A percentile compares a stretch with the other conserved stretches of the same genome.
These are phyloP conservation scores for Rhaphigaster nebulosa DNA, from an alignment of 2,888 invertebrate genomes.

Conservation along the genomic window DNA sequence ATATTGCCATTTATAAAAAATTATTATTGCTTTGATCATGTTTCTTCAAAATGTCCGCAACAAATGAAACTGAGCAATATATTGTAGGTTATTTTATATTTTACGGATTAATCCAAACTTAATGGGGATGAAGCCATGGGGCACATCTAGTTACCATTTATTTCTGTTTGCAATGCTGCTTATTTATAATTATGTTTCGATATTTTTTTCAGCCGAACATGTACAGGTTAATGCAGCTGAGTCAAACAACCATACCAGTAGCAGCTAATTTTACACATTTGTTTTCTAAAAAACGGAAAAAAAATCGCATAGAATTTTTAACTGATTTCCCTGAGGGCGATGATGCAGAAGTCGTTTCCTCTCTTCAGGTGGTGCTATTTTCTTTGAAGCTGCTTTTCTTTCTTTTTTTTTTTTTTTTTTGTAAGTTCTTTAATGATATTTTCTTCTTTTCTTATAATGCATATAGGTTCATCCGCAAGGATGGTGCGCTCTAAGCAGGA, in stretches of 20 bases:
- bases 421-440: neutral
- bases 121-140: no score
- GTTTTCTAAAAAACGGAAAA: slow-evolving; percentile 79
- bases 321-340: slow-evolving; percentile 89
- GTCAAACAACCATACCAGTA: slow-evolving; percentile 84
- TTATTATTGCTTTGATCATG: no score
- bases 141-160: no score
- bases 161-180: no score
- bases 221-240: slow-evolving; percentile 90
- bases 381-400: neutral
- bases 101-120: no score
- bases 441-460: slow-evolving; percentile 67
- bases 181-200: slow-evolving; percentile 19
- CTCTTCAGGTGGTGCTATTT: slow-evolving; percentile 76
- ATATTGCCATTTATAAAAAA: no score
- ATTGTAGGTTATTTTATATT: no score
- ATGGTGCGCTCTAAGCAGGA: slow-evolving; percentile 89
- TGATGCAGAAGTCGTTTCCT: slow-evolving; percentile 91
- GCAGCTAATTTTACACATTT: slow-evolving; percentile 86
- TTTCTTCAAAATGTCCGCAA: no score
- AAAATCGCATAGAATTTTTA: slow-evolving; percentile 91
- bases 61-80: no score
- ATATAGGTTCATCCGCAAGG: slow-evolving; percentile 88
- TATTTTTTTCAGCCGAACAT: slow-evolving; percentile 81
- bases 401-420: neutral